Evolutionary conservation across 2,113 vertebrate genomes (phyloP).

Genomic region (Brienomyrus longianalis): DNA sequence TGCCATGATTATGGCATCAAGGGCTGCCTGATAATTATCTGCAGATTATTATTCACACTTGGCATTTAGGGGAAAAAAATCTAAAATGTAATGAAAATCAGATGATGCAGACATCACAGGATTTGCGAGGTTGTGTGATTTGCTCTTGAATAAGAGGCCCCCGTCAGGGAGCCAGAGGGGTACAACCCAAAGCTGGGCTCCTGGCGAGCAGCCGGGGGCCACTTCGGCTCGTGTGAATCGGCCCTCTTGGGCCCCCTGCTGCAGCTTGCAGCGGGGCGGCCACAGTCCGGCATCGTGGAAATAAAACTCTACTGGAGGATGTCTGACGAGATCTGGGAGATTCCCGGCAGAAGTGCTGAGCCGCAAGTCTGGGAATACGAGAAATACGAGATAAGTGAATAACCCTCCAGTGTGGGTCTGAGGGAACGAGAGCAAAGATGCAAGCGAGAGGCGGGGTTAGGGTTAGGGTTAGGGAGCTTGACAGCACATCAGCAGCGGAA

Average conservation of each 20-base stretch:
- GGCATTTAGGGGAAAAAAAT: slow-evolving; percentile 8
- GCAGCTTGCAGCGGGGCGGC: neutral
- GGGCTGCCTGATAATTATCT: slow-evolving; percentile 9
- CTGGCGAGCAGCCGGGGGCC: neutral
- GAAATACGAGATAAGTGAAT: neutral
- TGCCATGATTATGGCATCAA: slow-evolving; percentile 9
- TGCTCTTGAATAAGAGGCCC: neutral
- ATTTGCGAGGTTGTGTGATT: neutral
- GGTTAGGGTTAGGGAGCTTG: neutral
- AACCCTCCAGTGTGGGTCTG: neutral
- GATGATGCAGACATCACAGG: neutral
- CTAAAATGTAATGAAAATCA: neutral
- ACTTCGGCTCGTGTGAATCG: neutral
- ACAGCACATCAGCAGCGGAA: neutral
- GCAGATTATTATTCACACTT: slow-evolving; percentile 13
- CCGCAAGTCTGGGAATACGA: neutral
- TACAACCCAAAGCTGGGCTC: neutral
- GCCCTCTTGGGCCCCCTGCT: neutral
- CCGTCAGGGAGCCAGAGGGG: neutral
- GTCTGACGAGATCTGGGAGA: neutral
- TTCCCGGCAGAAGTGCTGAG: neutral
- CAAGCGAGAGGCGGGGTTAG: neutral
- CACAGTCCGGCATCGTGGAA: neutral
- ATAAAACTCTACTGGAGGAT: neutral
- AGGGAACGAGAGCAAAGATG: neutral